Conservation (phyloP, 2,797 vertebrate genomes). For the Lycodopsis pacificus region DNA sequence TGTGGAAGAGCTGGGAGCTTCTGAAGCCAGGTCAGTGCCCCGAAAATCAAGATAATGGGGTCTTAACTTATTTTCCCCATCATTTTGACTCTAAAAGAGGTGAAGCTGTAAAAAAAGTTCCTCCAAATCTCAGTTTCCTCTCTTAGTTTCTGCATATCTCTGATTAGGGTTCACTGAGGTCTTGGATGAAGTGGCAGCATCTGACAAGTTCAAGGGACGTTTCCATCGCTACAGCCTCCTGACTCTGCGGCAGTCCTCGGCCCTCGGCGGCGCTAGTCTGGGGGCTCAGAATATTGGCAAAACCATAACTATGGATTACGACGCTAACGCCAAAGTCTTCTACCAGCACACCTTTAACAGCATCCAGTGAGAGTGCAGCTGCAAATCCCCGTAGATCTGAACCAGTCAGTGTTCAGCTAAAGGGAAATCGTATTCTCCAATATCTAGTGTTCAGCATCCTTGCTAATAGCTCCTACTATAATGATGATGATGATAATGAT, state of each 20-base stretch:
- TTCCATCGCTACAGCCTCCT: slow-evolving; percentile 90
- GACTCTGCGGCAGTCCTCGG: slow-evolving; percentile 85
- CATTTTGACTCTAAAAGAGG: not conserved
- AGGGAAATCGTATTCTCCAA: fast-evolving
- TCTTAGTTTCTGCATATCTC: not conserved
- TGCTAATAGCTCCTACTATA: not conserved
- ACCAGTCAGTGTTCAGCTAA: not conserved
- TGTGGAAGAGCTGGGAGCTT: slow-evolving; percentile 95
- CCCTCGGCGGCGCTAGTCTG: slow-evolving; percentile 89
- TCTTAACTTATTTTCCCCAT: not conserved
- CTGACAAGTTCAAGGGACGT: slow-evolving; percentile 51
- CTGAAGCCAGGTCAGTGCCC: slow-evolving; percentile 85
- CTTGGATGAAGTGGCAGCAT: slow-evolving; percentile 72
- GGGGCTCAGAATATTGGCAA: slow-evolving; percentile 82
- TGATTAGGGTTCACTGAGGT: slow-evolving; percentile 86
- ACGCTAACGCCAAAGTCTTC: slow-evolving; percentile 83
- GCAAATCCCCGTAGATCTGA: not conserved
- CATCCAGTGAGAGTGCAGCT: slow-evolving; percentile 50
- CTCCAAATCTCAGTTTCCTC: not conserved
- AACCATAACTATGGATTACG: slow-evolving; percentile 85
- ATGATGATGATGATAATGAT: not conserved
- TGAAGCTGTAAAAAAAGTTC: not conserved
- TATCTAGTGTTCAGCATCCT: not conserved
- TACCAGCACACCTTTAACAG: slow-evolving; percentile 85
- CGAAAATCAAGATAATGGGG: fast-evolving